Evolutionary conservation across 2,113 vertebrate species (phyloP).

Genomic region (Urocynchramus pylzowi): DNA sequence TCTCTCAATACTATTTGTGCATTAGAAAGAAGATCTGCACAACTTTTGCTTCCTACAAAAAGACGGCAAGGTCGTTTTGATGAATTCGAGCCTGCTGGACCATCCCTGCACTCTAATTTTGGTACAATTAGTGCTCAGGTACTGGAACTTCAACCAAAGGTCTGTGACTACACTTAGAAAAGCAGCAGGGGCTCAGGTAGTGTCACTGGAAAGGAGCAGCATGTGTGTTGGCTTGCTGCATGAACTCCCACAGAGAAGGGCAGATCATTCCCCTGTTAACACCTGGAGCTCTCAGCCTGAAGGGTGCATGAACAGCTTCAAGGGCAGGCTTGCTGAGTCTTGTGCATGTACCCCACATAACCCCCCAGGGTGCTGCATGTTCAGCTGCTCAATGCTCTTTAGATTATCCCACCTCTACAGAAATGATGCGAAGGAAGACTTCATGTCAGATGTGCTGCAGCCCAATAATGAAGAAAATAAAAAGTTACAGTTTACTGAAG

Average conservation of each 20-base stretch:
- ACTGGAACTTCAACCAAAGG: not conserved
- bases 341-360: not conserved
- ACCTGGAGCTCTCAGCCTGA: not conserved
- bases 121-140: not conserved
- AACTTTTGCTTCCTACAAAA: not conserved
- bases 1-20: not conserved
- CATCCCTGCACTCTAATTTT: not conserved
- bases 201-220: not conserved
- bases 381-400: not conserved
- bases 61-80: rapidly evolving
- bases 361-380: rapidly evolving
- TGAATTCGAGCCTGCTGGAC: not conserved
- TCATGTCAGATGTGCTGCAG: not conserved
- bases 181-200: not conserved
- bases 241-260: not conserved
- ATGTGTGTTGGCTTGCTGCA: not conserved
- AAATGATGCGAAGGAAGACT: not conserved
- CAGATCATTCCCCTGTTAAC: not conserved
- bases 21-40: not conserved
- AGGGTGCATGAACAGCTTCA: not conserved
- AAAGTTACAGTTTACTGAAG: not conserved
- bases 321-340: not conserved
- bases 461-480: not conserved
- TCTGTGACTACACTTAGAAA: not conserved
- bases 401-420: not conserved